Evolutionary conservation across 2,113 vertebrate species (phyloP).

Genomic region (Verasper variegatus): DNA sequence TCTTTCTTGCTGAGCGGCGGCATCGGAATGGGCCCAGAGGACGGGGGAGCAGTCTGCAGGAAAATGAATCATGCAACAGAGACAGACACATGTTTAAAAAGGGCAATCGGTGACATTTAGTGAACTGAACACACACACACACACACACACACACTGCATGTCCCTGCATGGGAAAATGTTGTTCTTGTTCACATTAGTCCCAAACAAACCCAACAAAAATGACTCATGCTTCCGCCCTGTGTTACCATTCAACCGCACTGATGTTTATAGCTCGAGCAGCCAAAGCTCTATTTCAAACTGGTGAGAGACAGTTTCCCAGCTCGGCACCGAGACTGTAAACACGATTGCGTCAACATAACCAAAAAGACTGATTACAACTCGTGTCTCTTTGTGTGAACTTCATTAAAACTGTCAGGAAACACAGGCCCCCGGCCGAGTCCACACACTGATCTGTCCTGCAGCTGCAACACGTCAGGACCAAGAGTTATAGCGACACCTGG

Average conservation of each 20-base stretch:
- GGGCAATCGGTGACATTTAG: background rate
- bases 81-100: conserved; percentile 21
- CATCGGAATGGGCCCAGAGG: conserved; percentile 73
- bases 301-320: conserved; percentile 19
- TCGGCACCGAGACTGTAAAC: conserved; percentile 10
- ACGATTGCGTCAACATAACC: conserved; percentile 16
- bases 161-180: conserved; percentile 29
- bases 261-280: conserved; percentile 27
- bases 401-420: background rate
- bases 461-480: background rate
- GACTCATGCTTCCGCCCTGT: conserved; percentile 18
- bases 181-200: conserved; percentile 12
- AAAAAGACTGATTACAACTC: background rate
- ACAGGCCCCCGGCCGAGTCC: background rate
- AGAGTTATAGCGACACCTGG: background rate
- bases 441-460: background rate
- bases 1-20: conserved; percentile 70
- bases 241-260: background rate
- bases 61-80: conserved; percentile 5
- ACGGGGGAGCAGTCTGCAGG: conserved; percentile 66
- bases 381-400: conserved; percentile 13
- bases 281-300: background rate
- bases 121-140: background rate
- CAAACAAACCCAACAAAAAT: conserved; percentile 16
- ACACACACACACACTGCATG: no score